Conservation (phyloP, 1,140 invertebrate genomes). For the Sarcophaga bullata region DNA sequence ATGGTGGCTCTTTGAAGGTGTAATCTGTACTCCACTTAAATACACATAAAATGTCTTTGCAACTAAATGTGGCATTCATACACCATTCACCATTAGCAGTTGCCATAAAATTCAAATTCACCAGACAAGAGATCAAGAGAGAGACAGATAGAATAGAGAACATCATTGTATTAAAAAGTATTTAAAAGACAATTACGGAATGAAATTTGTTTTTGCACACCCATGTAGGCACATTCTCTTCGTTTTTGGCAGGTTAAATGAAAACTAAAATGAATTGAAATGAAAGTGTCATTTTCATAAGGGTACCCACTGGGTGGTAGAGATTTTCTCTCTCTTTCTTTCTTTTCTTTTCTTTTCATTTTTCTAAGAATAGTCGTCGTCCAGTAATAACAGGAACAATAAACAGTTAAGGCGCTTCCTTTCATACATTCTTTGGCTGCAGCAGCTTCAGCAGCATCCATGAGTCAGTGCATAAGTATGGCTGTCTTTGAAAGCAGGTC, state of each 20-base stretch:
- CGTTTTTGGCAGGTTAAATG: background rate
- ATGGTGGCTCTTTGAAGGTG: slow-evolving; percentile 16
- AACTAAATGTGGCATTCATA: slow-evolving; percentile 12
- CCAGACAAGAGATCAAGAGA: too few relatives aligned
- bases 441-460: background rate
- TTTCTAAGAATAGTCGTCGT: background rate
- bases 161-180: background rate
- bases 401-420: slow-evolving; percentile 29
- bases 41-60: background rate
- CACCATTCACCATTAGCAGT: slow-evolving; percentile 13
- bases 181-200: slow-evolving; percentile 33
- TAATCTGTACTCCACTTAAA: background rate
- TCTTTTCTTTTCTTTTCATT: background rate
- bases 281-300: background rate
- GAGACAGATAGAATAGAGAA: too few relatives aligned
- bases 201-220: background rate
- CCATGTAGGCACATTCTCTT: background rate
- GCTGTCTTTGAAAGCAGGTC: background rate
- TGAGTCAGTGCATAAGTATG: too few relatives aligned
- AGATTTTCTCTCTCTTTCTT: too few relatives aligned
- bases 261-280: background rate
- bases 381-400: background rate
- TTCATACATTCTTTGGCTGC: background rate
- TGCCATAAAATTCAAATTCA: slow-evolving; percentile 28
- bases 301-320: slow-evolving; percentile 32